These are phyloP conservation scores for Micronycteris hirsuta DNA, from an alignment of 2,113 vertebrate genomes.

Conservation along the genomic window DNA sequence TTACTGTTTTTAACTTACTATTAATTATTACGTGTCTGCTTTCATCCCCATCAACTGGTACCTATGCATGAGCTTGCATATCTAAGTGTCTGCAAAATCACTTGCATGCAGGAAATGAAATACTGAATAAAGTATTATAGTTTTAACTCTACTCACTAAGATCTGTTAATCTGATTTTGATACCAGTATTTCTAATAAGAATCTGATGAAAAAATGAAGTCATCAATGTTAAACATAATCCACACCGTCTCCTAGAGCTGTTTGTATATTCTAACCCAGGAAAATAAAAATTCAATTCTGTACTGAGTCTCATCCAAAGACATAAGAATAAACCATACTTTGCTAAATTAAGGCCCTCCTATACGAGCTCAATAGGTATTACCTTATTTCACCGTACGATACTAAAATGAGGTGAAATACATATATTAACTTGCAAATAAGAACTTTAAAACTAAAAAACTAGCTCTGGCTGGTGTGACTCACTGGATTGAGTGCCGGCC, in stretches of 20 bases:
- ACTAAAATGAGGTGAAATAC: background rate
- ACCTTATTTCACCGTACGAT: background rate
- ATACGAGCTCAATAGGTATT: background rate
- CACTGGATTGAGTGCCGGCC: no score
- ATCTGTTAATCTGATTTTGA: background rate
- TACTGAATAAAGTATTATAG: background rate
- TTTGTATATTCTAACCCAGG: background rate
- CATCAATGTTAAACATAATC: background rate
- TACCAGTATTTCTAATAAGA: background rate
- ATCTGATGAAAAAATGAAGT: background rate
- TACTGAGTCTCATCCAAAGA: slow-evolving; percentile 13
- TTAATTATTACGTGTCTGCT: background rate
- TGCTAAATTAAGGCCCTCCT: background rate
- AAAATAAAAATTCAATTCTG: slow-evolving; percentile 28
- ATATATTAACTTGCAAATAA: background rate
- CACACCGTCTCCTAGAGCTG: background rate
- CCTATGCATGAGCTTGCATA: background rate
- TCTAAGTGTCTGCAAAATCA: background rate
- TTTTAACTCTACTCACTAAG: background rate
- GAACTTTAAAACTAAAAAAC: slow-evolving; percentile 35
- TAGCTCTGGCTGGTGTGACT: no score
- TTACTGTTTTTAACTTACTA: background rate
- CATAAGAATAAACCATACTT: background rate
- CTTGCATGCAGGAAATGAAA: background rate
- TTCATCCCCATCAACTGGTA: background rate